These are phyloP conservation scores for Aphrophora alni DNA, from an alignment of 2,888 invertebrate species.

Conservation along the genomic window DNA sequence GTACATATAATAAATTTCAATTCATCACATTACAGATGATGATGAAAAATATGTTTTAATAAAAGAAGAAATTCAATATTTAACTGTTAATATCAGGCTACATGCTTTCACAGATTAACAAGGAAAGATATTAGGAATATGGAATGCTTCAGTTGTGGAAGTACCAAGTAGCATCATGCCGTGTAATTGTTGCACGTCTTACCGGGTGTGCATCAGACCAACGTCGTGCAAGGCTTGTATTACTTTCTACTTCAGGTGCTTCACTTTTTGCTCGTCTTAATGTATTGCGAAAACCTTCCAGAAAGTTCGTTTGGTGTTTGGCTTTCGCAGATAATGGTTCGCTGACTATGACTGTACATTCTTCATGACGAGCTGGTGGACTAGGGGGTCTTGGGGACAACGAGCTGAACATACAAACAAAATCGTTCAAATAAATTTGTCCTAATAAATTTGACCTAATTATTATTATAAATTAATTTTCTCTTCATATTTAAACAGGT, in stretches of 20 bases:
- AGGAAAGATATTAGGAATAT: not conserved
- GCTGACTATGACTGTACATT: conserved; percentile 41
- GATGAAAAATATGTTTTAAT: no score
- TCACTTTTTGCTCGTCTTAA: conserved; percentile 64
- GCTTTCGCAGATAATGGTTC: conserved; percentile 39
- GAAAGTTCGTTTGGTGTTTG: conserved; percentile 56
- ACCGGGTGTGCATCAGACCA: conserved; percentile 44
- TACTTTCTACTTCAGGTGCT: conserved; percentile 43
- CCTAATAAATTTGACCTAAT: not conserved
- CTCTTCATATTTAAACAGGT: no score
- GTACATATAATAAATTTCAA: no score
- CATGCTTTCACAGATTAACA: not conserved
- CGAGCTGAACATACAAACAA: conserved; percentile 28
- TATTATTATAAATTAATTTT: no score
- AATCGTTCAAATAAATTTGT: not conserved
- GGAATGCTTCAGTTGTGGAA: conserved; percentile 1
- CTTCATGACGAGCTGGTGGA: conserved; percentile 36
- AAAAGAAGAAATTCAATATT: not conserved
- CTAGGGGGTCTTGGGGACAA: conserved; percentile 36
- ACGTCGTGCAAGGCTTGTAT: conserved; percentile 33
- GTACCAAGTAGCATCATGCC: not conserved
- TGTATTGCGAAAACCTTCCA: conserved; percentile 69
- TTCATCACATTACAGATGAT: no score
- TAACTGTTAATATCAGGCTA: not conserved
- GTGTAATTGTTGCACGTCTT: not conserved